Evolutionary conservation across 1,140 invertebrate genomes (phyloP).

Genomic region (Drosophila rhopaloa): DNA sequence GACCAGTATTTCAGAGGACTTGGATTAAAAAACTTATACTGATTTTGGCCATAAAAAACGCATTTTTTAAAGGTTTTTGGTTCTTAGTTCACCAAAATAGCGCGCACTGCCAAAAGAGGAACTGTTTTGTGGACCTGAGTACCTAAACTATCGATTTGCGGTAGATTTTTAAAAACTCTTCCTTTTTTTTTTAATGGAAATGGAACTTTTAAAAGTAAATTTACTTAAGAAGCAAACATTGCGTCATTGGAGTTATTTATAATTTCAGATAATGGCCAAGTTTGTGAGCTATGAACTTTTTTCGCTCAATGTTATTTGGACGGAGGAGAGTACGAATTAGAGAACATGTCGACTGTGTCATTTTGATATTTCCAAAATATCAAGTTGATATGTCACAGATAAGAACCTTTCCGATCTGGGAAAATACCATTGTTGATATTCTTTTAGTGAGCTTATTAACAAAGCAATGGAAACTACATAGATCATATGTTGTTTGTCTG

Average conservation of each 20-base stretch:
- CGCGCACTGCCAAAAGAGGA: no score
- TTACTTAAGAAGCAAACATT: no score
- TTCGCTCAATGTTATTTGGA: background rate
- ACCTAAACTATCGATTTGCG: no score
- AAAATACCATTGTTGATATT: constrained; percentile 2
- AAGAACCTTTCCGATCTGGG: constrained; percentile 8
- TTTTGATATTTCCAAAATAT: constrained; percentile 16
- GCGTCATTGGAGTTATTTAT: background rate
- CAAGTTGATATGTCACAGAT: constrained; percentile 24
- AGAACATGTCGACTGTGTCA: background rate
- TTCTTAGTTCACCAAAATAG: no score
- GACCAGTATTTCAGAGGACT: no score
- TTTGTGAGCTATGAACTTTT: background rate
- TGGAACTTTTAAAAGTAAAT: no score
- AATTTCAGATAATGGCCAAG: background rate
- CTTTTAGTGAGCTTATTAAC: background rate
- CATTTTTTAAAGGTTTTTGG: no score
- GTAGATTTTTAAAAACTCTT: no score
- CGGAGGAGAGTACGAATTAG: background rate
- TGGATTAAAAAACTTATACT: no score
- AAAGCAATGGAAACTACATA: background rate
- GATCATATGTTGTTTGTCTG: background rate
- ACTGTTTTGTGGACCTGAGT: no score
- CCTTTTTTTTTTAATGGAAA: no score
- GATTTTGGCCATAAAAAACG: no score